phyloP scores from a whole-genome alignment of 2,888 invertebrate species.

The Celastrina argiolus region DNA sequence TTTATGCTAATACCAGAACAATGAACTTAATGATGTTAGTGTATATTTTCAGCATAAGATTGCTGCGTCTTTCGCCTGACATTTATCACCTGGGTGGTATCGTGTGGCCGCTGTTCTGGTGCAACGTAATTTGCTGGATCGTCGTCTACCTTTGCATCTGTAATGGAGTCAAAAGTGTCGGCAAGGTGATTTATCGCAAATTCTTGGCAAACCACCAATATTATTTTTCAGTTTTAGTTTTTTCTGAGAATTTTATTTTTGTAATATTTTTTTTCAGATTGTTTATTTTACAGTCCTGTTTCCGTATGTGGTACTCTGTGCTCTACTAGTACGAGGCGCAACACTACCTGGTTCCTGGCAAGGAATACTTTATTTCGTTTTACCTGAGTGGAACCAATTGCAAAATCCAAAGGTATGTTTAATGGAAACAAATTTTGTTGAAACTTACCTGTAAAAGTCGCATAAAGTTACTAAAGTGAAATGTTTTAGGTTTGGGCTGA shows the following conservation, averaged over 20 bases:
- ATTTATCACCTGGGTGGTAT: constrained; percentile 86
- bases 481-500: constrained; percentile 89
- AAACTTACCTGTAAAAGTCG: not conserved
- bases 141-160: constrained; percentile 90
- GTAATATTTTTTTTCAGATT: constrained; percentile 53
- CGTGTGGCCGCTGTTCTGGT: constrained; percentile 88
- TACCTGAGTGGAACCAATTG: constrained; percentile 87
- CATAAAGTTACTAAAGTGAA: not conserved
- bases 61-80: constrained; percentile 85
- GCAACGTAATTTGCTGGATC: constrained; percentile 87
- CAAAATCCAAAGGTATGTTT: constrained; percentile 82
- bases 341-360: constrained; percentile 88
- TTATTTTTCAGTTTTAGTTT: constrained; percentile 17
- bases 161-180: constrained; percentile 91
- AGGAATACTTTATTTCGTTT: constrained; percentile 86
- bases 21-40: no score
- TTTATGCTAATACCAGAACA: not conserved
- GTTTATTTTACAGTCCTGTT: constrained; percentile 94
- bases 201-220: constrained; percentile 46
- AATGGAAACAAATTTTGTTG: not conserved
- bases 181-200: constrained; percentile 79
- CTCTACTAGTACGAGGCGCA: constrained; percentile 85
- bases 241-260: constrained; percentile 12
- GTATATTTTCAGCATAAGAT: constrained; percentile 80
- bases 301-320: constrained; percentile 85